phyloP scores from a whole-genome alignment of 2,888 invertebrate species.

The Galerucella calmariensis region DNA sequence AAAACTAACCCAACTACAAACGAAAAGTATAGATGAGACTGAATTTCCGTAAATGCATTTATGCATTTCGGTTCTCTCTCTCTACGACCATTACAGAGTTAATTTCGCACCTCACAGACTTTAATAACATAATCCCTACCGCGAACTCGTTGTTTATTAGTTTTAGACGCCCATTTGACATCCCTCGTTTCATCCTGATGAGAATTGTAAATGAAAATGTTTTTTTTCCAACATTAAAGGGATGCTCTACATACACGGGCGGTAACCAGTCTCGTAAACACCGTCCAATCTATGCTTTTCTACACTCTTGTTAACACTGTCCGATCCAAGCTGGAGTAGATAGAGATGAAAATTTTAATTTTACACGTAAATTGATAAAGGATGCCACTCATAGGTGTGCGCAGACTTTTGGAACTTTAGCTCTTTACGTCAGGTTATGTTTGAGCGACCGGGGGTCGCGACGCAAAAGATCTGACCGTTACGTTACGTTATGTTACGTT shows the following conservation, averaged over 20 bases:
- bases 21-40: slow-evolving; percentile 10
- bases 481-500: too few species aligned
- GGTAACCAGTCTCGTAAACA: neutral
- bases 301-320: neutral
- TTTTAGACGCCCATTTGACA: slow-evolving; percentile 46
- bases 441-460: too few species aligned
- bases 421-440: too few species aligned
- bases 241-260: neutral
- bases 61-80: slow-evolving; percentile 28
- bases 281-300: too few species aligned
- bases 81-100: slow-evolving; percentile 56
- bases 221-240: slow-evolving; percentile 3
- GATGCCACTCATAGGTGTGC: too few species aligned
- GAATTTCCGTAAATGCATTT: slow-evolving; percentile 35
- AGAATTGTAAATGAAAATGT: slow-evolving; percentile 23
- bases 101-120: slow-evolving; percentile 61
- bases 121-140: slow-evolving; percentile 58
- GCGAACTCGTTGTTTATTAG: slow-evolving; percentile 51
- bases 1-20: neutral
- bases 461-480: too few species aligned
- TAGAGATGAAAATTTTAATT: too few species aligned
- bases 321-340: too few species aligned
- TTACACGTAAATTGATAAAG: too few species aligned
- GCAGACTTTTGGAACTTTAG: too few species aligned
- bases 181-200: slow-evolving; percentile 33